Evolutionary conservation across 37 sponge, comb jelly and placozoan genomes (phyloP), one percentile per base, ranked within the genome.

Genomic region (Axinella damicornis): DNA sequence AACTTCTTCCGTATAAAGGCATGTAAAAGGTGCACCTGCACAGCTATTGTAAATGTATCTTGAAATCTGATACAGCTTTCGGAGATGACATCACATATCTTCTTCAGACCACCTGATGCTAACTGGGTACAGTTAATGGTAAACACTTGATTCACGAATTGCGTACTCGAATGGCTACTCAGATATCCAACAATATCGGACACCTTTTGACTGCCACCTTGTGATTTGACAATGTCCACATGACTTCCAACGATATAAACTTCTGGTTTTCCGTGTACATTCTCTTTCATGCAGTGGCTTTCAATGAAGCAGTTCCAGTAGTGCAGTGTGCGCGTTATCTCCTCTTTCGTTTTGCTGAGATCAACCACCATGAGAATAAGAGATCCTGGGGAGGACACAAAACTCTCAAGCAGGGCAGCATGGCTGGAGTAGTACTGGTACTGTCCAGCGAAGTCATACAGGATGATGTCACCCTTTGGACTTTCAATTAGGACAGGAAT

Each of bases 261-360:
- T 30, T 21, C 36, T 20, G 57, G 33, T 31, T 19, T 15, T 22
- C 35, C 18, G 0, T 27, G 32, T 17, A 19, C 25, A 12, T 14
- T 2, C 4, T 21, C 57, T 21, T 57, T 33, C 21, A 21, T 28
- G 20, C 59, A 31, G 27, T 9, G 9, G 9, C 30, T 57, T 0
- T 31, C 59, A 34, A 76, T 76, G 20, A 76, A 37, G 18, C 35
- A 55, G 21, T 31, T 58, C 76, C 76, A 76, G 76, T 76, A 76
- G 33, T 76, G 28, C 22, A 76, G 59, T 30, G 17, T 19, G 11
- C 18, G 55, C 4, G 33, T 32, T 18, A 76, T 76, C 33, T 58
- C n/a, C 2, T 76, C 39, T 4, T 58, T 19, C 2, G 11, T 37
- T 20, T 32, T 5, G 20, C 17, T 32, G 21, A 76, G 37, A 32